Conservation (phyloP, 2,888 invertebrate genomes). For the Cylindroiulus punctatus region DNA sequence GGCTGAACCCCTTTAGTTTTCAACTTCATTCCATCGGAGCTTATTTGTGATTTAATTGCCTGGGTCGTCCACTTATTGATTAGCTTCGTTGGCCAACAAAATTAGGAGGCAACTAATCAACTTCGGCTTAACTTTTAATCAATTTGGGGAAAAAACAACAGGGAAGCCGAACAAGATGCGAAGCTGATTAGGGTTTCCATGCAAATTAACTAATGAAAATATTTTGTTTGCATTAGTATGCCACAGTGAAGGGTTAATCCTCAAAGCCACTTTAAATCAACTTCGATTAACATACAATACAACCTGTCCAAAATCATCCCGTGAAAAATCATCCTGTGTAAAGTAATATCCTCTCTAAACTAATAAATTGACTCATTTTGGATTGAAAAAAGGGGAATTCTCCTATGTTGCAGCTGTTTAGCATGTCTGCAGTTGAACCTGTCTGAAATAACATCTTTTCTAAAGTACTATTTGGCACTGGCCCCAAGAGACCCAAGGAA, state of each 20-base stretch:
- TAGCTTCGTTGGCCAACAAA: background rate
- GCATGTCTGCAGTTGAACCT: too few species aligned
- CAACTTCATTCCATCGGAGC: background rate
- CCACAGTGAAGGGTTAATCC: background rate
- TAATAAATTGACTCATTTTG: too few species aligned
- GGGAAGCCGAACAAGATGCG: background rate
- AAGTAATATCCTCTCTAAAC: too few species aligned
- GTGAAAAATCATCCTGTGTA: too few species aligned
- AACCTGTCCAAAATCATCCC: too few species aligned
- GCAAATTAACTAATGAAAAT: conserved; percentile 1
- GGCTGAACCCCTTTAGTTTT: background rate
- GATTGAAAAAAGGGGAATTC: too few species aligned
- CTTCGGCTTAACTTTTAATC: conserved; percentile 19
- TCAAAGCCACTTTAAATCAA: background rate
- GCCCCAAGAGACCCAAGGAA: background rate
- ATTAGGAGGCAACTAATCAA: conserved; percentile 15
- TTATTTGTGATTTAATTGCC: background rate
- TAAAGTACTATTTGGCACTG: too few species aligned
- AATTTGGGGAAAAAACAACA: background rate
- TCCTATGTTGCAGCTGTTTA: too few species aligned
- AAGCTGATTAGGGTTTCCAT: background rate
- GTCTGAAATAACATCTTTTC: too few species aligned
- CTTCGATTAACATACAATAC: too few species aligned
- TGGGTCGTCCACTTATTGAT: background rate
- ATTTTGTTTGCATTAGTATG: background rate